Evolutionary conservation across 1,140 invertebrate genomes (phyloP).

Genomic region (Pseudomyrmex pallidus): DNA sequence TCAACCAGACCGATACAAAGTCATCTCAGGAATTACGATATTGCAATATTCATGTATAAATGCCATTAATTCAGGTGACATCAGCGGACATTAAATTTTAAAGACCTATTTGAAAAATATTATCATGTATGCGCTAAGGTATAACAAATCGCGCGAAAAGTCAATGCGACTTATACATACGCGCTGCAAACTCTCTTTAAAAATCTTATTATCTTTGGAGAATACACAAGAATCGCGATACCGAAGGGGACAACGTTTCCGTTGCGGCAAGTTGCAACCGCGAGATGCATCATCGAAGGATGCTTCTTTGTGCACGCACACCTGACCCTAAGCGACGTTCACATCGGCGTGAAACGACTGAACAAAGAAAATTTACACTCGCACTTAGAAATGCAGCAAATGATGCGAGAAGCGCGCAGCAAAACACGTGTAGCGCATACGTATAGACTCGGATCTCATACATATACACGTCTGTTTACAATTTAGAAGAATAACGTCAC

Average conservation of each 20-base stretch:
- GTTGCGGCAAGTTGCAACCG: conserved; percentile 32
- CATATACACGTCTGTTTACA: conserved; percentile 50
- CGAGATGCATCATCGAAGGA: conserved; percentile 62
- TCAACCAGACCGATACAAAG: no score
- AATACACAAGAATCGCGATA: background rate
- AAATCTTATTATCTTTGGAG: background rate
- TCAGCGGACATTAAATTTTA: no score
- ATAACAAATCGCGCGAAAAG: background rate
- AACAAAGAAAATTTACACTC: conserved; percentile 59
- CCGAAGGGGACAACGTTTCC: background rate
- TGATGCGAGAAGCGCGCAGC: conserved; percentile 46
- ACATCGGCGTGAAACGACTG: conserved; percentile 31
- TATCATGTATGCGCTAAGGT: no score
- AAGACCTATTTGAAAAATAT: no score
- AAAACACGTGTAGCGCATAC: conserved; percentile 64
- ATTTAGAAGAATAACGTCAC: conserved; percentile 35
- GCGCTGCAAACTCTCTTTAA: background rate
- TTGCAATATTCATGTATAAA: no score
- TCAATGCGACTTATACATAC: background rate
- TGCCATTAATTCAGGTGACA: no score
- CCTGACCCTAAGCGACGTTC: conserved; percentile 69
- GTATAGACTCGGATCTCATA: conserved; percentile 15
- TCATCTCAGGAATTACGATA: no score
- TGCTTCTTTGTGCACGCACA: conserved; percentile 71
- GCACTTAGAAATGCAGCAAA: background rate